Evolutionary conservation across 2,113 vertebrate genomes (phyloP).

Genomic region (Polyodon spathula): DNA sequence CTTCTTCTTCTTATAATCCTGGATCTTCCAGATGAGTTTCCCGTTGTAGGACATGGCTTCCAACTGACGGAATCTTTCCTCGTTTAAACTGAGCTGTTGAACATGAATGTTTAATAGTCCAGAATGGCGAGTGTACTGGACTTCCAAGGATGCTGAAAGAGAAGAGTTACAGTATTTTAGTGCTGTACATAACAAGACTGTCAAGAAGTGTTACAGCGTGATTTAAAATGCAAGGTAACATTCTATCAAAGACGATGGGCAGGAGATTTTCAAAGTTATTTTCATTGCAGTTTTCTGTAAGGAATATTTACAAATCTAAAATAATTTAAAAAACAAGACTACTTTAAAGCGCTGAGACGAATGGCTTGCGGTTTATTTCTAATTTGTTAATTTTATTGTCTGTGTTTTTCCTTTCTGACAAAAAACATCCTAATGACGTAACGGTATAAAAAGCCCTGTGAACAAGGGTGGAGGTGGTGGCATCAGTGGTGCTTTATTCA

Average conservation of each 20-base stretch:
- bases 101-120: conserved; percentile 62
- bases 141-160: conserved; percentile 55
- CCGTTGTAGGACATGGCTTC: conserved; percentile 72
- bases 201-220: neutral
- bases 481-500: too few species aligned
- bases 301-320: too few species aligned
- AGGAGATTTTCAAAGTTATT: neutral
- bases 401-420: too few species aligned
- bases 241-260: neutral
- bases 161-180: conserved; percentile 6
- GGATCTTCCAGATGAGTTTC: conserved; percentile 86
- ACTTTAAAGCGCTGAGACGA: too few species aligned
- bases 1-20: conserved; percentile 61
- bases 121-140: conserved; percentile 60
- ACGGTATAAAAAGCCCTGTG: too few species aligned
- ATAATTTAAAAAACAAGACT: too few species aligned
- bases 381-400: too few species aligned
- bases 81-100: conserved; percentile 65
- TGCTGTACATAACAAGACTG: neutral
- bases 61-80: conserved; percentile 70
- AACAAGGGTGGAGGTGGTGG: too few species aligned
- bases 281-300: too few species aligned
- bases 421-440: too few species aligned
- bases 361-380: too few species aligned
- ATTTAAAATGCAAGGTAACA: neutral